These are phyloP conservation scores for Thysanoteuthis rhombus DNA, from an alignment of 2,888 invertebrate genomes.

Conservation along the genomic window DNA sequence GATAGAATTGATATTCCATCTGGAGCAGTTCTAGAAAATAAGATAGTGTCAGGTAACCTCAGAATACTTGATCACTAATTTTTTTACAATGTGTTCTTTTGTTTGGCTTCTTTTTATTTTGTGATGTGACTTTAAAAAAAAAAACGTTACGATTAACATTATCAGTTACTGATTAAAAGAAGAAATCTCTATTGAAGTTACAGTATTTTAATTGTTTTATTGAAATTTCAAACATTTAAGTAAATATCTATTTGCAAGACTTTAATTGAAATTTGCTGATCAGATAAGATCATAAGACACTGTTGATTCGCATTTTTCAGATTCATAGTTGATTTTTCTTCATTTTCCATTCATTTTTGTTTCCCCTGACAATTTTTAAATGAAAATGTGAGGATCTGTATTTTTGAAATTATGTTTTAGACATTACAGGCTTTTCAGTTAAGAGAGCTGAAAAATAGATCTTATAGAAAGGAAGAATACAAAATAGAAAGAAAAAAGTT, in stretches of 20 bases:
- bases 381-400: too few relatives aligned
- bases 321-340: too few relatives aligned
- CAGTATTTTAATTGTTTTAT: neutral
- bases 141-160: neutral
- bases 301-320: neutral
- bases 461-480: too few relatives aligned
- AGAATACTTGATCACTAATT: conserved; percentile 92
- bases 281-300: neutral
- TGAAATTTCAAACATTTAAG: neutral
- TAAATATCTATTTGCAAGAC: neutral
- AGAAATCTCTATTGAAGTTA: neutral
- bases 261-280: neutral
- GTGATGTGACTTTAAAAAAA: neutral
- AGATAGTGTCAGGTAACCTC: conserved; percentile 98
- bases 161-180: neutral
- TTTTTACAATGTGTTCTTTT: neutral
- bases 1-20: conserved; percentile 98
- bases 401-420: too few relatives aligned
- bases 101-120: neutral
- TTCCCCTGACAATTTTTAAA: too few relatives aligned
- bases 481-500: neutral
- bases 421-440: too few relatives aligned
- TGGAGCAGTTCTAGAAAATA: conserved; percentile 95
- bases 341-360: too few relatives aligned
- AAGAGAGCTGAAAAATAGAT: too few relatives aligned